phyloP scores from a whole-genome alignment of 2,888 invertebrate genomes.

The Philonicus albiceps region DNA sequence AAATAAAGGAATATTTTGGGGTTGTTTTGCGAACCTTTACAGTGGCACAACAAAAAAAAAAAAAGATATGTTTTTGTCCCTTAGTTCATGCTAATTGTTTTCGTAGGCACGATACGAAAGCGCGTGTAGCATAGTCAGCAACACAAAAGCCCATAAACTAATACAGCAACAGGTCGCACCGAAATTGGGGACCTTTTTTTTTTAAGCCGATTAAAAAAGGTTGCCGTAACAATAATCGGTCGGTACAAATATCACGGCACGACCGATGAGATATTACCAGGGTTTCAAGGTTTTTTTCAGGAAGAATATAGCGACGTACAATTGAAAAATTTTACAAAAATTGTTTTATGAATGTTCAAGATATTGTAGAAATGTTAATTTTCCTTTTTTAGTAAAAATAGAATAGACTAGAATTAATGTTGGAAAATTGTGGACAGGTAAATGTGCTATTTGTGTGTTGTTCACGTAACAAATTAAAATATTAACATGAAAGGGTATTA shows the following conservation, averaged over 20 bases:
- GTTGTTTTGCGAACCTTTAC: neutral
- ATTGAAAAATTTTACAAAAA: neutral
- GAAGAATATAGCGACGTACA: neutral
- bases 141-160: neutral
- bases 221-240: neutral
- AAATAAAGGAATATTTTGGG: neutral
- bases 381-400: neutral
- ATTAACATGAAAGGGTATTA: too few relatives aligned
- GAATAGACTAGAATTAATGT: neutral
- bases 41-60: neutral
- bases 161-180: neutral
- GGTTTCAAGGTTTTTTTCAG: too few relatives aligned
- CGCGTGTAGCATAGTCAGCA: neutral
- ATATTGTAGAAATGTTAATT: neutral
- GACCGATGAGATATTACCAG: neutral
- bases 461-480: too few relatives aligned
- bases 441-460: too few relatives aligned
- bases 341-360: neutral
- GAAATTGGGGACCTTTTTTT: neutral
- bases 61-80: neutral
- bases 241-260: neutral
- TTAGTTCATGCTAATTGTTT: neutral
- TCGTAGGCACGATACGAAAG: neutral
- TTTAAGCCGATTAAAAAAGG: neutral
- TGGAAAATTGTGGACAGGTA: too few relatives aligned